Evolutionary conservation across 35 echinoderm and acorn worm species (phyloP).

Genomic region (Heliocidaris erythrogramma): DNA sequence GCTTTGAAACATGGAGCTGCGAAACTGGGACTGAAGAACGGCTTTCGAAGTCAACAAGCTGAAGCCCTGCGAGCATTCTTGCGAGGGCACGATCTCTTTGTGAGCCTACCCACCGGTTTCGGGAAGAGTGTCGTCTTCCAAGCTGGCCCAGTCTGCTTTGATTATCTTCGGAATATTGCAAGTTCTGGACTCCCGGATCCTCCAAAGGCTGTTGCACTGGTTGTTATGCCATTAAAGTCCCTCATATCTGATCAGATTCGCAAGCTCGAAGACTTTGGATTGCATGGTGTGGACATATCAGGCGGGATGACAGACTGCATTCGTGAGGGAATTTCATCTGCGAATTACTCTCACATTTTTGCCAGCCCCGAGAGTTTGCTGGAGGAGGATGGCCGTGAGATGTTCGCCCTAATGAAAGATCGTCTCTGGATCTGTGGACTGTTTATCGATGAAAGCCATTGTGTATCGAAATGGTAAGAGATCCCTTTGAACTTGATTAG

Average conservation of each 20-base stretch:
- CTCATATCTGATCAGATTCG: constrained; percentile 34
- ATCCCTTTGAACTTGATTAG: too few species aligned
- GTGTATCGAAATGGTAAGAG: constrained; percentile 23
- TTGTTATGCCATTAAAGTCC: constrained; percentile 41
- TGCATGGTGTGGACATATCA: constrained; percentile 14
- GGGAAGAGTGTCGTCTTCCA: constrained; percentile 30
- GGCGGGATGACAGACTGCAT: background rate
- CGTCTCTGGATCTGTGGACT: constrained; percentile 12
- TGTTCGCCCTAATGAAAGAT: background rate
- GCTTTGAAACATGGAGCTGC: background rate
- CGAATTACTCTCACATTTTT: background rate
- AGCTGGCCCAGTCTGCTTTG: background rate
- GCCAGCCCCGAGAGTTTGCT: constrained; percentile 41
- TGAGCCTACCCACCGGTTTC: constrained; percentile 15
- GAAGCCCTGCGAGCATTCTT: constrained; percentile 4
- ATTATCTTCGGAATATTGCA: constrained; percentile 11
- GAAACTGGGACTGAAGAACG: background rate
- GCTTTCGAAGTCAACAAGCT: background rate
- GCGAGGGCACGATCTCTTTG: constrained; percentile 2
- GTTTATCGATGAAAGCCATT: constrained; percentile 34
- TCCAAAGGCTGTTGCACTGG: constrained; percentile 41
- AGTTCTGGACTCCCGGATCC: background rate
- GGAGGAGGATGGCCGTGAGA: background rate
- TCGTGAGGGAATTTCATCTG: background rate
- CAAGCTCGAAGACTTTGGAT: background rate